Conservation (phyloP, 2,113 vertebrate genomes). For the Elephas maximus region DNA sequence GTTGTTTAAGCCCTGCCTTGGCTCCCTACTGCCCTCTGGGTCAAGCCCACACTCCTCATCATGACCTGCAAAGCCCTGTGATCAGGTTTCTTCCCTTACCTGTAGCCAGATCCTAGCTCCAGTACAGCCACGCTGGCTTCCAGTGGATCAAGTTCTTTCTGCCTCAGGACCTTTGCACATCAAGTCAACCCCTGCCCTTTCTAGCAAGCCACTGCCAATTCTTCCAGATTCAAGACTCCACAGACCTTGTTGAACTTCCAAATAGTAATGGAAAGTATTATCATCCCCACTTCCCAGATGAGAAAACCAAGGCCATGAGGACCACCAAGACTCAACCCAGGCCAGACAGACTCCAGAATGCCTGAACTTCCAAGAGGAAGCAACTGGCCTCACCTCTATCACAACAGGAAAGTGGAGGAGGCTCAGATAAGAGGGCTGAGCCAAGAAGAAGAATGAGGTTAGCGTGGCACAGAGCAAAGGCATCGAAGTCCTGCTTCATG, state of each 20-base stretch:
- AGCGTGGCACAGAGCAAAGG: neutral
- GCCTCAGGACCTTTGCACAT: constrained; percentile 41
- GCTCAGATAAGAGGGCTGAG: neutral
- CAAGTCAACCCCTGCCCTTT: neutral
- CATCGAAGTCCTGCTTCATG: neutral
- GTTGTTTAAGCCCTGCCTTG: neutral
- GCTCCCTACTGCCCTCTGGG: neutral
- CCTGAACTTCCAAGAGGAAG: neutral
- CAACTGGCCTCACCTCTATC: neutral
- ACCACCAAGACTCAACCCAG: neutral
- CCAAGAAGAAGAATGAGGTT: neutral
- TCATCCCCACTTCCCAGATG: neutral
- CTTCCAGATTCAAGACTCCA: constrained; percentile 10
- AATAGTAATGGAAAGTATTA: neutral
- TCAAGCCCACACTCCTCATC: neutral
- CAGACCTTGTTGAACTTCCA: neutral
- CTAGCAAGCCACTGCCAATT: neutral
- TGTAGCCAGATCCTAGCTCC: neutral
- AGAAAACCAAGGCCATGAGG: neutral
- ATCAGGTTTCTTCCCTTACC: neutral
- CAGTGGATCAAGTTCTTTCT: neutral
- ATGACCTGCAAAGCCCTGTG: neutral
- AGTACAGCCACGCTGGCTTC: neutral
- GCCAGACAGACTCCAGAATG: neutral
- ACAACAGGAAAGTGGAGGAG: neutral